Base-by-base conservation (phyloP, 1,140 invertebrate species). In the Drosophila arawakana region DNA sequence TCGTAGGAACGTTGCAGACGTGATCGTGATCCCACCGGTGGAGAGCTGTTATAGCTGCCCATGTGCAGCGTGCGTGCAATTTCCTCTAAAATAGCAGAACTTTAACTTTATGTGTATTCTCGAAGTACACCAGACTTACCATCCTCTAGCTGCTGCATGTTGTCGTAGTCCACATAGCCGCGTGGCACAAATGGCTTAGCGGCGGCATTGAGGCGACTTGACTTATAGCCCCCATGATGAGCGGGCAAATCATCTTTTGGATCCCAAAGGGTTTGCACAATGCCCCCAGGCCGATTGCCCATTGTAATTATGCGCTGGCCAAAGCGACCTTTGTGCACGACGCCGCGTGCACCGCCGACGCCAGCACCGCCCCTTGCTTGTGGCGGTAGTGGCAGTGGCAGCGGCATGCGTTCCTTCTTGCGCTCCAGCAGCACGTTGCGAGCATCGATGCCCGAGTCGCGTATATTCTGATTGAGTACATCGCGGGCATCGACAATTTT, bases 401-500 rank as follows among this genome's bases (percentile, higher is more conserved):
- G 21, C 21, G 68, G 47, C 66, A 57, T 68, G 1, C 72, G 76
- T 0, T 58, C 54, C 66, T 86, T 89, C 6, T 91, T 90, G 0
- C 85, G 76, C 13, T 79, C 76, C 3, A 80, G 50, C 3, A 96
- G 80, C 76, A 95, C 94, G 30, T 94, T 93, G 46, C 95, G 93
- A 0, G 95, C 95, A 91, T 96, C 95, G 15, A 90, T 73, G 66
- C 93, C 93, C 18, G 92, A 94, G 73, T 95, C 93, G 52, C 94
- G 94, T 2, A 95, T 95, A 60, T 95, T 94, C 91, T 95, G 93
- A 7, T 94, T 94, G n/a, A 96, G 92, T 68, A 95, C 94, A 57
- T 96, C 95, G 54, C 95, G 92, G 3, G 95, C 96, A 93, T 96
- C 96, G 0, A 93, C 93, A 3, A 96, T 93, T 49, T 94, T 94